These are phyloP conservation scores for Leptoclinus maculatus DNA, from an alignment of 2,797 vertebrate genomes.

Conservation along the genomic window DNA sequence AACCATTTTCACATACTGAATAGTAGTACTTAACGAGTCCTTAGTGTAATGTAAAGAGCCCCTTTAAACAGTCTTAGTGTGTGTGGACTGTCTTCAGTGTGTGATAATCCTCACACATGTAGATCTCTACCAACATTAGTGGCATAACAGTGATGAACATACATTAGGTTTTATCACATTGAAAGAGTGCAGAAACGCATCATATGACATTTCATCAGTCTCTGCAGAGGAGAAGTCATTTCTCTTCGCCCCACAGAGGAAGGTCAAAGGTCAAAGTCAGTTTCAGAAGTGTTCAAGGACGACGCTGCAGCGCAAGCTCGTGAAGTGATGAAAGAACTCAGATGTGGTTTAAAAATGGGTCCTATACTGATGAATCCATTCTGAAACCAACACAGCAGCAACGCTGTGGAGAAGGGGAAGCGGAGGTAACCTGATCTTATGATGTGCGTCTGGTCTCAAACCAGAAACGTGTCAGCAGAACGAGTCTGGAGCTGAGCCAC, in stretches of 20 bases:
- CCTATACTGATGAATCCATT: neutral
- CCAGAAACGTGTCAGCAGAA: neutral
- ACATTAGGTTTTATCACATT: neutral
- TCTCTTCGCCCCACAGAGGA: neutral
- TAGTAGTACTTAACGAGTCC: neutral
- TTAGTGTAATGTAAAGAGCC: neutral
- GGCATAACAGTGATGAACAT: neutral
- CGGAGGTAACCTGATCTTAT: neutral
- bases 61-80: neutral
- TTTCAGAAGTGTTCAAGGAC: neutral
- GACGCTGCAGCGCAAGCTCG: neutral
- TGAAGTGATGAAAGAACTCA: neutral
- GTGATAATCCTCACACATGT: neutral
- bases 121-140: neutral
- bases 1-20: neutral
- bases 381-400: neutral
- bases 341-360: constrained; percentile 17
- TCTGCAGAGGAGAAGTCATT: neutral
- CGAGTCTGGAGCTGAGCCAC: neutral
- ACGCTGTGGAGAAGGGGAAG: neutral
- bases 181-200: neutral
- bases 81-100: neutral
- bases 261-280: neutral
- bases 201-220: neutral
- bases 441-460: neutral